Conservation (phyloP, 2,888 invertebrate genomes). For the Autographa pulchrina region DNA sequence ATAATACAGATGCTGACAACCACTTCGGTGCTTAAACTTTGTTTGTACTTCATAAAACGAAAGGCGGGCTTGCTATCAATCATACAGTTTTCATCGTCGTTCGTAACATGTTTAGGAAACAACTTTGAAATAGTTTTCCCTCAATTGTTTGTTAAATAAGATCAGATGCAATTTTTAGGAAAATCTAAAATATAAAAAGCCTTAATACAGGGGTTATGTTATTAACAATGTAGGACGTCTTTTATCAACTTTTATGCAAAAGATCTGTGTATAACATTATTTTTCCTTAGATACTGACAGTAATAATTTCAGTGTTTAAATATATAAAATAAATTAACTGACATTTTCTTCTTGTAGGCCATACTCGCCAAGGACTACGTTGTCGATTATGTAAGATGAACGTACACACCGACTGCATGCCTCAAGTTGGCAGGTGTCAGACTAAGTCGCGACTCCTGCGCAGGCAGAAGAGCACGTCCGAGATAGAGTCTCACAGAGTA, state of each 20-base stretch:
- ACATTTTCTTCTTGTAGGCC: constrained; percentile 89
- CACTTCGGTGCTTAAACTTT: constrained; percentile 32
- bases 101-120: constrained; percentile 20
- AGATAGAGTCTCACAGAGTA: constrained; percentile 92
- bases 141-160: too few species aligned
- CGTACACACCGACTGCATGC: constrained; percentile 96
- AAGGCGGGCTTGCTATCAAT: constrained; percentile 32
- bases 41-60: constrained; percentile 16
- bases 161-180: too few species aligned
- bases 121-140: not conserved
- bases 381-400: constrained; percentile 97
- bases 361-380: constrained; percentile 96
- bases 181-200: too few species aligned
- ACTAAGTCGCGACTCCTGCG: constrained; percentile 95
- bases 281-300: not conserved
- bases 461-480: constrained; percentile 96
- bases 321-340: not conserved
- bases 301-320: not conserved
- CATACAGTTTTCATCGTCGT: constrained; percentile 24
- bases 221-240: constrained; percentile 8
- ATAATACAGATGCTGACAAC: constrained; percentile 24
- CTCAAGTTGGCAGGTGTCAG: constrained; percentile 95
- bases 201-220: not conserved
- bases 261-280: not conserved
- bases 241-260: not conserved